Evolutionary conservation across 2,113 vertebrate species (phyloP), one percentile per base, ranked within the genome.

Genomic region (Brachypteracias leptosomus): DNA sequence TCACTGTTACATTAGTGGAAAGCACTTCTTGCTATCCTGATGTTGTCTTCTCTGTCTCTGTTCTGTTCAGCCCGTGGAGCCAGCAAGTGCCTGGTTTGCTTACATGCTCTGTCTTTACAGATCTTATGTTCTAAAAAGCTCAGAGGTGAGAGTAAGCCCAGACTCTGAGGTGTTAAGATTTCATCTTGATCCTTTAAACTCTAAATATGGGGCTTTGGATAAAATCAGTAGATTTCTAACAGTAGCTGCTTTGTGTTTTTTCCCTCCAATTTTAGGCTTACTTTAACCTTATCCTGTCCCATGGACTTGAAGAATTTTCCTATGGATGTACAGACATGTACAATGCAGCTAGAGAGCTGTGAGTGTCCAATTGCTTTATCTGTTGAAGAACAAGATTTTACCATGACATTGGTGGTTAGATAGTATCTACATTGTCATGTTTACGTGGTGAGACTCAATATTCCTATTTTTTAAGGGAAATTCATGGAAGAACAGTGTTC

Each of bases 261-360:
- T 33, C 16, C 35, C 59, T 70, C 46, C 61, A 57, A 93, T 77
- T 85, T 86, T 87, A 99, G 99, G 97, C 97, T 99, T 96, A 99
- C 99, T 67, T 98, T 99, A 94, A 99, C 99, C 74, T 98, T 99
- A 91, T 99, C 99, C 33, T 99, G 99, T 95, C 99, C 99, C 16
- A 99, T 99, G 99, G 99, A 99, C 95, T 97, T 99, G 96, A 99
- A 99, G 98, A 99, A 99, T 97, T 99, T 99, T 96, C 99, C 99
- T 10, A 99, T 99, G 99, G 99, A 99, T 83, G 98, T 99, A 28
- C 99, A 99, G 96, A 99, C 99, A 6, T 99, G 99, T 79, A 99
- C 99, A 4, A 99, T 99, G 99, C 99, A 99, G 90, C 98, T 99
- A 88, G 99, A 99, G 86, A 99, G 99, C 89, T 99, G 99, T 99